Evolutionary conservation across 2,113 vertebrate genomes (phyloP).

Genomic region (Pygoscelis antarcticus): DNA sequence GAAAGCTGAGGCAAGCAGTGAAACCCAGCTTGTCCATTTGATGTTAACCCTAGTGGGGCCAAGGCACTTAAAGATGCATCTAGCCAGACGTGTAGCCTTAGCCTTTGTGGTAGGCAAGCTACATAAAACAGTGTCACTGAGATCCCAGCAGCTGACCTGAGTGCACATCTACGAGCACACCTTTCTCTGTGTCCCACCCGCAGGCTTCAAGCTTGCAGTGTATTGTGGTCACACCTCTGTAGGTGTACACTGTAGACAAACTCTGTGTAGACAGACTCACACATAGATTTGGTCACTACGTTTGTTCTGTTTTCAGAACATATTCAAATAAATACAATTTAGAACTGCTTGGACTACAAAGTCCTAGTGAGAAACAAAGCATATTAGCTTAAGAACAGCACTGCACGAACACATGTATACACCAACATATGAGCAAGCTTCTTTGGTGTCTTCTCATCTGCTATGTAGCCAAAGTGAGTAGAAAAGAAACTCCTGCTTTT

Average conservation of each 20-base stretch:
- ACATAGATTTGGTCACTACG: fast-evolving
- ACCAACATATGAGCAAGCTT: neutral
- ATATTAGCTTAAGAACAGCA: neutral
- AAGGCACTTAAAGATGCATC: neutral
- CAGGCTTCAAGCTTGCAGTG: neutral
- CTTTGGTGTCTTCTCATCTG: neutral
- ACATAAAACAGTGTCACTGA: neutral
- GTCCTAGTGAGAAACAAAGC: neutral
- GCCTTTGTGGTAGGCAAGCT: neutral
- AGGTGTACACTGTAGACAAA: neutral
- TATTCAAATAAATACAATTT: neutral
- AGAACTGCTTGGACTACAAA: neutral
- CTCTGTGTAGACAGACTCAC: neutral
- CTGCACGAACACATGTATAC: neutral
- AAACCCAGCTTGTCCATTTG: neutral
- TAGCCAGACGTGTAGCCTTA: neutral
- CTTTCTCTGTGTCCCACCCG: neutral
- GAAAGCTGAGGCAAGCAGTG: neutral
- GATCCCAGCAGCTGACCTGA: neutral
- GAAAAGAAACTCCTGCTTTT: neutral
- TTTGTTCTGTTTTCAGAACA: neutral
- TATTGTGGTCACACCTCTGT: neutral
- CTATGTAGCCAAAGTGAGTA: neutral
- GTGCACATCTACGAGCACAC: neutral
- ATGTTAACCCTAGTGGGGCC: neutral